A percentile compares a stretch with the other conserved stretches of the same genome.
Conservation (phyloP, 1,140 invertebrate species). For the Melipona quadrifasciata region DNA sequence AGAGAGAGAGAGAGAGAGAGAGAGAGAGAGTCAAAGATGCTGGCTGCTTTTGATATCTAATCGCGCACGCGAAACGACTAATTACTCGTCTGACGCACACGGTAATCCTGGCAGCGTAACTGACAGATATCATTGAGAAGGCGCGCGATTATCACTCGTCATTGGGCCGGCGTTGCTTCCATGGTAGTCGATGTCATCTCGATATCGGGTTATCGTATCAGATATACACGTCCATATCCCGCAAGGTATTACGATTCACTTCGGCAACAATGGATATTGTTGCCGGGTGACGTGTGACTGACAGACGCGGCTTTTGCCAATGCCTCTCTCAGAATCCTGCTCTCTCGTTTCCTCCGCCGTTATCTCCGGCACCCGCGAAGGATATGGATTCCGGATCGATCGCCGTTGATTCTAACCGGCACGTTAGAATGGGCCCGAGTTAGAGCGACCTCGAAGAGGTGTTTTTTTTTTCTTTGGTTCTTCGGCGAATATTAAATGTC, state of each 20-base stretch:
- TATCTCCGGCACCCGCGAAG: slow-evolving; percentile 49
- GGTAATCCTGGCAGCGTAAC: slow-evolving; percentile 30
- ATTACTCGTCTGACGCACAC: slow-evolving; percentile 38
- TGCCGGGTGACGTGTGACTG: slow-evolving; percentile 66
- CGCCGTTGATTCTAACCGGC: slow-evolving; percentile 50
- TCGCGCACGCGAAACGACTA: slow-evolving; percentile 43
- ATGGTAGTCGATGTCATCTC: slow-evolving; percentile 69
- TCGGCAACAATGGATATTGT: slow-evolving; percentile 66
- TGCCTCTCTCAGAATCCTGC: slow-evolving; percentile 60
- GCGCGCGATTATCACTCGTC: slow-evolving; percentile 61
- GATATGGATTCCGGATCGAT: slow-evolving; percentile 63
- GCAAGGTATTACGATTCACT: slow-evolving; percentile 69
- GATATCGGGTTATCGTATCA: slow-evolving; percentile 67
- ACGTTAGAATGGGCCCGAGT: neutral
- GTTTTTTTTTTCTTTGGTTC: too few species aligned
- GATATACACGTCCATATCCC: slow-evolving; percentile 66
- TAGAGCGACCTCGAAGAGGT: neutral
- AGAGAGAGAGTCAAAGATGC: neutral
- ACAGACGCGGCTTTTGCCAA: slow-evolving; percentile 64
- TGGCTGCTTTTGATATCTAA: slow-evolving; percentile 4
- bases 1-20: neutral
- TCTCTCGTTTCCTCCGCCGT: slow-evolving; percentile 46
- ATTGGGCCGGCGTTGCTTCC: slow-evolving; percentile 51
- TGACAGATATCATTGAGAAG: slow-evolving; percentile 61
- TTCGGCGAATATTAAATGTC: too few species aligned